Base-by-base conservation (phyloP, 2,888 invertebrate genomes). In the Scaptomyza caliginosa region DNA sequence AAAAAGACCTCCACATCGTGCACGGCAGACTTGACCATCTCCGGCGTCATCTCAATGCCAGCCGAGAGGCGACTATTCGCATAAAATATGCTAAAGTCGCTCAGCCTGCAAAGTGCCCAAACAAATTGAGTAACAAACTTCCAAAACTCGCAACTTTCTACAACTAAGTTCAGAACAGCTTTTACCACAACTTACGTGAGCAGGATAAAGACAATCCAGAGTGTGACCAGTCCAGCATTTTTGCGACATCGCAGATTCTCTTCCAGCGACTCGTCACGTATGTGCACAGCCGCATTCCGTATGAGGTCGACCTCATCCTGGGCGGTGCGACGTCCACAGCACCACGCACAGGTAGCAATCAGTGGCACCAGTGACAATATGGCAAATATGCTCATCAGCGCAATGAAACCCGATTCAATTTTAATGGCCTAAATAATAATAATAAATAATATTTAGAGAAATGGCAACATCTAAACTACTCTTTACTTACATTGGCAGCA, bases 351-450 rank as follows among this genome's bases (percentile, higher is more conserved):
- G 56, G 94, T 92, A 54, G 93, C 93, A 51, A 93, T 92, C 46
- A 95, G 93, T 79, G 95, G 93, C 60, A 94, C 92, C 74, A 95
- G 92, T 26, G 95, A 94, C 72, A 95, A 92, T 82, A 94, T 92
- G 48, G 93, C 92, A 75, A 94, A 94, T 42, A 94, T 89, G 67
- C 93, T 93, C 86, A 95, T 92, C 77, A 94, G 92, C 13, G 92
- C 93, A 63, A 95, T 92, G 88, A 95, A 95, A 36, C 94, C 94
- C 11, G 94, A 94, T 89, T 95, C 95, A 86, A 95, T 92, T 91
- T 94, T 94, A 82, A 95, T 92, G 46, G 94, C 94, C 95, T 95
- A 92, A 8, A 43, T 19, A 8, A 16, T 13, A 3, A 13, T 0
- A 32, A 32, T 4, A 32, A 34, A 13, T 1, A 7, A 32, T 2